Evolutionary conservation across 2,113 vertebrate species (phyloP), one percentile per base, ranked within the genome.

Genomic region (Solea senegalensis): DNA sequence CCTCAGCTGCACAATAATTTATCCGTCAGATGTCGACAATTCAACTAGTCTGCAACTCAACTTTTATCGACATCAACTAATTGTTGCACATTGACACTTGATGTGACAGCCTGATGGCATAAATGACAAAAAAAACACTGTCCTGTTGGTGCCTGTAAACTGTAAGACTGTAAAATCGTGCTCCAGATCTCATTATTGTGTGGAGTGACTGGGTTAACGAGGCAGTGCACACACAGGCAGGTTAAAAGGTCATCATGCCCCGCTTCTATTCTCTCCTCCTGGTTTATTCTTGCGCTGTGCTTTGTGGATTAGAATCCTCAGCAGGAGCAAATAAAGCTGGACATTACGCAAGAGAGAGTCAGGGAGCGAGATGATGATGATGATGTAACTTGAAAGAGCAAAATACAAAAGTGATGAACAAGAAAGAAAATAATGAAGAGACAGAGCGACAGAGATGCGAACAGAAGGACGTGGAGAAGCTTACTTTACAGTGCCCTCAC

Each of bases 271-370:
- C 55, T 58, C 72, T 64, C 21, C 56, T 68, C 78, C 82, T 80
- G 69, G 79, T 84, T 84, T 78, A 61, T 67, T 77, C 84, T 83
- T 39, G 65, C 74, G 1, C 70, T 81, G 56, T 83, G 88, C 89
- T 89, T 88, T 80, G 60, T 86, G 85, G 86, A 91, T 92, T 90
- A 90, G 78, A 86, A 85, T 88, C 86, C 85, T 91, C 90, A 85
- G 89, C 85, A 89, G 91, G 89, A 88, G 88, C 86, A 88, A 92
- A 93, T 93, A 91, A 91, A 91, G 84, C 90, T 83, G 76, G 63
- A 72, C 55, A 77, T 93, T 93, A 93, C 85, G 90, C 91, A 94
- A 93, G 91, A 56, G 11, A 93, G 91, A 56, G 11, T 57, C 21
- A 69, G 14, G 72, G 70, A 70, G 12, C 34, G 57, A 77, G 51